Conservation (phyloP, 1,140 invertebrate species). For the Trichonephila clavipes region DNA sequence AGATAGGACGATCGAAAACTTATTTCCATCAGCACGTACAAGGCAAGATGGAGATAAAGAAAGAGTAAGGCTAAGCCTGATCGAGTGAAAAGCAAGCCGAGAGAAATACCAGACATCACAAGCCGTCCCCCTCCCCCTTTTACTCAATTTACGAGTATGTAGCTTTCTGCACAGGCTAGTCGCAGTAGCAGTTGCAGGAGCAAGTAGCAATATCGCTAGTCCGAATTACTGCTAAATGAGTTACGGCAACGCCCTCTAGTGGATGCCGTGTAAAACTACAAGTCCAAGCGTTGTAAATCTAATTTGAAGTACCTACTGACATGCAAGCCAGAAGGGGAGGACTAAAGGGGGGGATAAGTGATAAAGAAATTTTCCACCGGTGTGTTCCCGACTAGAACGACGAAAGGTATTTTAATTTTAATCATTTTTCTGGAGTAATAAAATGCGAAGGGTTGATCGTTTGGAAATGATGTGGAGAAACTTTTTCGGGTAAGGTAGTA, state of each 20-base stretch:
- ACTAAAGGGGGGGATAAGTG: neutral
- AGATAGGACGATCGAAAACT: neutral
- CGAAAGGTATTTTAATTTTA: slow-evolving; percentile 68
- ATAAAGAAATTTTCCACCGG: slow-evolving; percentile 51
- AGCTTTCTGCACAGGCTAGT: neutral
- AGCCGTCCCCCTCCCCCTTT: neutral
- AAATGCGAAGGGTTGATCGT: slow-evolving; percentile 56
- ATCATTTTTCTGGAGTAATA: slow-evolving; percentile 66
- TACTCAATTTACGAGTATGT: slow-evolving; percentile 49
- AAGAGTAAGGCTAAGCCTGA: neutral
- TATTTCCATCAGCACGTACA: neutral
- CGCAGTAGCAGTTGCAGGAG: neutral
- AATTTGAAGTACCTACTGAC: slow-evolving; percentile 58
- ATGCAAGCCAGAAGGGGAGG: neutral
- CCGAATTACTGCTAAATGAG: slow-evolving; percentile 68
- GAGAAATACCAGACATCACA: neutral
- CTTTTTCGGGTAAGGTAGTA: neutral
- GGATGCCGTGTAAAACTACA: slow-evolving; percentile 31
- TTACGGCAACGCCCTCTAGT: slow-evolving; percentile 58
- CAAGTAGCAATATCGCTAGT: slow-evolving; percentile 31
- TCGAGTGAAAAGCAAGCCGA: neutral
- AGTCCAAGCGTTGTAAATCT: slow-evolving; percentile 58
- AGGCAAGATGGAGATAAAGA: neutral
- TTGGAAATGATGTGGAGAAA: slow-evolving; percentile 48
- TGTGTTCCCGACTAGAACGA: neutral